Conservation (phyloP, 2,888 invertebrate genomes). For the Metalampra italica region DNA sequence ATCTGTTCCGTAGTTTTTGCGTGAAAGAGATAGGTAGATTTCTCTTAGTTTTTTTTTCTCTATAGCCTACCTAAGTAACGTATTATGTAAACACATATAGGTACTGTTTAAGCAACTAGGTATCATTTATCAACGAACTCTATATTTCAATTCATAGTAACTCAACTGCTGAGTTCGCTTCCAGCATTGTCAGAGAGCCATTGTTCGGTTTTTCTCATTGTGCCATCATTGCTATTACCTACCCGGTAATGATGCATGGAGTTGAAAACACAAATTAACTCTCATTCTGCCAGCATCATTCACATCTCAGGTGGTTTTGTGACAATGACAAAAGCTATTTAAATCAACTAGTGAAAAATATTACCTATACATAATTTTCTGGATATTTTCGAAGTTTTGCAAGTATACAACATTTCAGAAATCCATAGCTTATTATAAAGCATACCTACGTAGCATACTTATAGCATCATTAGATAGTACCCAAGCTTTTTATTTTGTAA, state of each 20-base stretch:
- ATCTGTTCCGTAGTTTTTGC: too few relatives aligned
- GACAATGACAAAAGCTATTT: neutral
- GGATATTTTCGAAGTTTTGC: too few relatives aligned
- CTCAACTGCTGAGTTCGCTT: slow-evolving; percentile 1
- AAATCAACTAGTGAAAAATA: neutral
- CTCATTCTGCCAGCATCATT: neutral
- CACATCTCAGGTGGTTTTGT: neutral
- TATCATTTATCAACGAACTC: too few relatives aligned
- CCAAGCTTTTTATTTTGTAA: too few relatives aligned
- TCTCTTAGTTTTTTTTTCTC: too few relatives aligned
- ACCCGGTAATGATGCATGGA: slow-evolving; percentile 1
- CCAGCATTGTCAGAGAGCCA: slow-evolving; percentile 6
- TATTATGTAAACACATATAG: neutral
- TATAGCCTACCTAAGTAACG: neutral
- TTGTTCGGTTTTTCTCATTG: slow-evolving; percentile 12
- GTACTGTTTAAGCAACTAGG: neutral
- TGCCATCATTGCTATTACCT: slow-evolving; percentile 8
- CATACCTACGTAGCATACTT: too few relatives aligned
- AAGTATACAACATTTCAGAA: too few relatives aligned
- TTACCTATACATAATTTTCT: too few relatives aligned
- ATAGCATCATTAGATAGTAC: too few relatives aligned
- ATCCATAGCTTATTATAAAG: too few relatives aligned
- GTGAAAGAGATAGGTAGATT: too few relatives aligned
- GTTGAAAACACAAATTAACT: slow-evolving; percentile 6
- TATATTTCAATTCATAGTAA: neutral